These are phyloP conservation scores for Etheostoma cragini DNA, from an alignment of 2,113 vertebrate species.

Conservation along the genomic window DNA sequence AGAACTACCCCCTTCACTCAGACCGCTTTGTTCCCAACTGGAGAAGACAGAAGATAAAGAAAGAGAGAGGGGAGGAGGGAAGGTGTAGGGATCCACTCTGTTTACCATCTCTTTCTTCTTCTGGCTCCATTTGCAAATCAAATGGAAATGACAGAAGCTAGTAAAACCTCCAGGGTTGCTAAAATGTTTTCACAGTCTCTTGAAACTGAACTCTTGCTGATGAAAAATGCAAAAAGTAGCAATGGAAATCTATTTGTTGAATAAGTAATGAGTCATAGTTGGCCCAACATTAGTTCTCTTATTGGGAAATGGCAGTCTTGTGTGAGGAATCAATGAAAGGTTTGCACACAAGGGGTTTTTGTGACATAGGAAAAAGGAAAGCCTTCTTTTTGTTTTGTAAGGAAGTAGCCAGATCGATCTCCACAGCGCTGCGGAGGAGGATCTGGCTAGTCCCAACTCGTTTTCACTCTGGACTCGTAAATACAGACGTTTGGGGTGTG, in stretches of 20 bases:
- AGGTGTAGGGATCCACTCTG: background rate
- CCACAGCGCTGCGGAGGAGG: too few species aligned
- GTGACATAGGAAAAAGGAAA: too few species aligned
- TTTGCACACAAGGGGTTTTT: too few species aligned
- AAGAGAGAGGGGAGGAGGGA: background rate
- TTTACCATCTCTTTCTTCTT: background rate
- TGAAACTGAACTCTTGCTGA: background rate
- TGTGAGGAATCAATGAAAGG: too few species aligned
- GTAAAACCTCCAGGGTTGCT: background rate
- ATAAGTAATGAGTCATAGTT: constrained; percentile 11
- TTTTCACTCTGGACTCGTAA: too few species aligned
- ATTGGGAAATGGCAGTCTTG: too few species aligned
- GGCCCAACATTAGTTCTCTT: background rate
- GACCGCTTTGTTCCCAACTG: constrained; percentile 12
- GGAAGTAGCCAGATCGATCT: too few species aligned
- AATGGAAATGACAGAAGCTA: constrained; percentile 19
- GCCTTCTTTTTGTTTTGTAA: too few species aligned
- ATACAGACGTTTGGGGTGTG: too few species aligned
- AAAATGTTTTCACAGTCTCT: constrained; percentile 16
- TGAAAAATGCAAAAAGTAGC: background rate
- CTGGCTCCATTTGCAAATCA: constrained; percentile 1
- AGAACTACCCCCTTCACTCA: constrained; percentile 9
- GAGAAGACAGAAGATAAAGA: constrained; percentile 11
- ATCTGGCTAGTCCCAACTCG: too few species aligned
- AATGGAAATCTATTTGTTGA: constrained; percentile 27